phyloP scores from a whole-genome alignment of 1,140 invertebrate genomes.

The Panonychus citri region DNA sequence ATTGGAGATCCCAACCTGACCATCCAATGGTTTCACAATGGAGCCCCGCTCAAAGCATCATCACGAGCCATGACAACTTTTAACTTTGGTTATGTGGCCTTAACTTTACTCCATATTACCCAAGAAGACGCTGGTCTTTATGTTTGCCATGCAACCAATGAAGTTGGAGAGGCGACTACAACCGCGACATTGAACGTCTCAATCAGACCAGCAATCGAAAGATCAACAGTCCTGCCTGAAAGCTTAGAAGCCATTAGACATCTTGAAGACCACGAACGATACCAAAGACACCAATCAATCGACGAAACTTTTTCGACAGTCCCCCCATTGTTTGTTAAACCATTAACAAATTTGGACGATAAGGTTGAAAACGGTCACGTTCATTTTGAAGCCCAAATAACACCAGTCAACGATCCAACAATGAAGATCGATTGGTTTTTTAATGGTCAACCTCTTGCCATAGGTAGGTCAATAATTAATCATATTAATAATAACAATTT shows the following conservation, averaged over 20 bases:
- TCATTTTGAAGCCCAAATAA: constrained; percentile 39
- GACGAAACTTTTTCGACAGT: constrained; percentile 33
- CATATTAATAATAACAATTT: too few species aligned
- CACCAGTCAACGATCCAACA: constrained; percentile 69
- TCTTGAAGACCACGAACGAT: constrained; percentile 69
- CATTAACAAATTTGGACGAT: constrained; percentile 29
- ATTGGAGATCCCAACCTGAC: constrained; percentile 67
- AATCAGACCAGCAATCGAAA: background rate
- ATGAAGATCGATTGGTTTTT: constrained; percentile 64
- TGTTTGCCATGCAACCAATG: constrained; percentile 1
- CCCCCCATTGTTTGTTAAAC: constrained; percentile 63
- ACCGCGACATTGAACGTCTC: constrained; percentile 15
- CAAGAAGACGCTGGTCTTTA: background rate
- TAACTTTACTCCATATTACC: constrained; percentile 22
- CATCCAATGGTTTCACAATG: constrained; percentile 89
- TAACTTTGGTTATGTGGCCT: constrained; percentile 80
- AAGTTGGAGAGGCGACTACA: background rate
- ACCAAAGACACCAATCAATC: constrained; percentile 53
- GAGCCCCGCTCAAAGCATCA: constrained; percentile 39
- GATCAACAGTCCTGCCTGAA: background rate
- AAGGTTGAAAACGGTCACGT: constrained; percentile 22
- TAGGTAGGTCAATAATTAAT: constrained; percentile 37
- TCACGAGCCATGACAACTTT: constrained; percentile 58
- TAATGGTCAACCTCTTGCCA: constrained; percentile 27
- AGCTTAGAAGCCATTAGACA: constrained; percentile 28